phyloP scores from a whole-genome alignment of 1,140 invertebrate genomes.

The Ceratoteleas bidentatus region DNA sequence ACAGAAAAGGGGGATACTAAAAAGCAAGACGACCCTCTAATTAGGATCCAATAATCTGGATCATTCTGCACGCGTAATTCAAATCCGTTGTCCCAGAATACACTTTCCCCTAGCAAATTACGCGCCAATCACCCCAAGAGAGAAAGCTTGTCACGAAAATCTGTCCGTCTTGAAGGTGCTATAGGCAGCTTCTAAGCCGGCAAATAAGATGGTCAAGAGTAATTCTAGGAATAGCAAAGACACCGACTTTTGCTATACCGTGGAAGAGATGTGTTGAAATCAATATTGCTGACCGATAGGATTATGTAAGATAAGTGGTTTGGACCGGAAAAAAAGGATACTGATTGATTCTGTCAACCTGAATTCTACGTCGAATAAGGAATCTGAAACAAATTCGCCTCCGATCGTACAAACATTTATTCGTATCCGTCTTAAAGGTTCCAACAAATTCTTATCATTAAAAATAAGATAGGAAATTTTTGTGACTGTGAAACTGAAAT shows the following conservation, averaged over 20 bases:
- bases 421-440: too few relatives aligned
- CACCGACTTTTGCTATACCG: conserved; percentile 86
- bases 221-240: conserved; percentile 88
- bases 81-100: conserved; percentile 74
- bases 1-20: neutral
- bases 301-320: too few relatives aligned
- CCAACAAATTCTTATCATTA: too few relatives aligned
- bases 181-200: conserved; percentile 87
- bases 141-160: conserved; percentile 83
- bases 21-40: neutral
- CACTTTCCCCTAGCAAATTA: conserved; percentile 85
- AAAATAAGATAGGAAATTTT: too few relatives aligned
- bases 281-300: too few relatives aligned
- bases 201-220: conserved; percentile 86
- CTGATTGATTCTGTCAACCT: too few relatives aligned
- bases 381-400: too few relatives aligned
- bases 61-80: neutral
- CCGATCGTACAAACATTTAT: too few relatives aligned
- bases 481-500: too few relatives aligned
- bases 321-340: too few relatives aligned
- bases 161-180: conserved; percentile 81
- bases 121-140: conserved; percentile 83
- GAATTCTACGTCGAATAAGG: too few relatives aligned
- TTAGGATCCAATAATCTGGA: neutral
- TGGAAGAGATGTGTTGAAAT: conserved; percentile 85